Percentiles rank a stretch among this genome's conserved stretches.
These are phyloP conservation scores for Sarcophaga bullata DNA, from an alignment of 1,140 invertebrate genomes.

Conservation along the genomic window DNA sequence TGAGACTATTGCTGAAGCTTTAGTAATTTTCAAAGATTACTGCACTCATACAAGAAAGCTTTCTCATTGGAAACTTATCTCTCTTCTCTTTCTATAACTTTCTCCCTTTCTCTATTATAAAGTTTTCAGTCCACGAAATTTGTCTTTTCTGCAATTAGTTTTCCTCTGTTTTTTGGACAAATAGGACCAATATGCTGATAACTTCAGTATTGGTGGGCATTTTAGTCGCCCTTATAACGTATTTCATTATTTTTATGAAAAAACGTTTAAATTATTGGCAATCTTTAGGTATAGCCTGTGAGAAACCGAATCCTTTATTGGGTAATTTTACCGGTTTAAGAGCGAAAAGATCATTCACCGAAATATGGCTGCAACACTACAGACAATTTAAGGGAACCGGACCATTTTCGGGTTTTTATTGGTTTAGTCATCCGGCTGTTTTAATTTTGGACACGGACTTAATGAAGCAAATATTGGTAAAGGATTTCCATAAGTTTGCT, in stretches of 20 bases:
- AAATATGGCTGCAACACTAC: slow-evolving; percentile 49
- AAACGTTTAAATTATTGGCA: slow-evolving; percentile 28
- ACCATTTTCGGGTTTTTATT: slow-evolving; percentile 59
- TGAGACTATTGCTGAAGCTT: too few species aligned
- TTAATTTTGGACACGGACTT: slow-evolving; percentile 48
- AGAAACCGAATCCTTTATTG: background rate
- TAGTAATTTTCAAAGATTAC: too few species aligned
- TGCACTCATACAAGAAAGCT: too few species aligned
- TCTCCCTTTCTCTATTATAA: background rate
- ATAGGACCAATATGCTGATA: background rate
- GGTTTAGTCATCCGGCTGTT: background rate
- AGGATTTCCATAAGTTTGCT: slow-evolving; percentile 69
- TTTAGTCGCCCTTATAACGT: background rate
- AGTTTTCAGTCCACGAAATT: background rate
- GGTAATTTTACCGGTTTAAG: slow-evolving; percentile 27
- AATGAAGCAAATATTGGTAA: slow-evolving; percentile 68
- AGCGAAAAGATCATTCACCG: background rate
- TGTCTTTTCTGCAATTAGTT: background rate
- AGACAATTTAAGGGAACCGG: slow-evolving; percentile 57
- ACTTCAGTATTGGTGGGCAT: background rate
- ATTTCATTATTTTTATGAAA: background rate
- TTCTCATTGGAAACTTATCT: too few species aligned
- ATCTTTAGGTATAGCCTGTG: slow-evolving; percentile 14
- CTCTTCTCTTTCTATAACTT: too few species aligned
- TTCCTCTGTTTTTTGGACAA: background rate